Evolutionary conservation across 2,113 vertebrate species (phyloP), one percentile per base, ranked within the genome.

Genomic region (Myocastor coypus): DNA sequence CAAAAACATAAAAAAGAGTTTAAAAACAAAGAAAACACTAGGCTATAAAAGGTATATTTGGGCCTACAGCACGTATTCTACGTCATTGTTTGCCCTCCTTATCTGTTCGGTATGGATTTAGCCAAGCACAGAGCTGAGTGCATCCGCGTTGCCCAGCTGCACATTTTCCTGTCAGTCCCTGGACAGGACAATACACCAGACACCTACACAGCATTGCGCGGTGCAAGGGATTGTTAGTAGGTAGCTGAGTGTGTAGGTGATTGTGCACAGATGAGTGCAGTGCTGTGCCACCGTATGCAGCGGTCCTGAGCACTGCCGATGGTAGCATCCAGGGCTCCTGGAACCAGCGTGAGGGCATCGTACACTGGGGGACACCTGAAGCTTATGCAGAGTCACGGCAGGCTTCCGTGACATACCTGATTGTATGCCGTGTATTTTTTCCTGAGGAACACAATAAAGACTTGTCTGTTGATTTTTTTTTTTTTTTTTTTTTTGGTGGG

Each of bases 21-120:
- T 22, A 61, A 61, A 17, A 24, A 61, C 19, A 24, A 61, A 59
- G 11, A 24, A 88, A 92, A 92, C 26, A 75, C 28, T 40, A 87
- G 89, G 69, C 37, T 92, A 19, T 69, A 71, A 83, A 87, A 32
- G 20, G 26, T 86, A 95, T 66, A 63, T 93, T 75, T 68, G 46
- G 28, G 7, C 42, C 87, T 96, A 87, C 83, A 89, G 84, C 34
- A 42, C 57, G 0, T 87, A 80, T 84, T 90, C 94, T 50, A 22
- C 40, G 28, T 50, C 78, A 90, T 5, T 66, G 40, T 66, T 66
- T 32, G 40, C 55, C 63, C 63, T 68, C 19, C 30, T 22, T 68
- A 68, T 85, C 19, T 14, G 52, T 19, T 80, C 46, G 34, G 16
- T 80, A 50, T 32, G 16, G 26, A 52, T 80, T 80, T 46, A 80